Base-by-base conservation (phyloP, 2,888 invertebrate species). In the Hemaris fuciformis region DNA sequence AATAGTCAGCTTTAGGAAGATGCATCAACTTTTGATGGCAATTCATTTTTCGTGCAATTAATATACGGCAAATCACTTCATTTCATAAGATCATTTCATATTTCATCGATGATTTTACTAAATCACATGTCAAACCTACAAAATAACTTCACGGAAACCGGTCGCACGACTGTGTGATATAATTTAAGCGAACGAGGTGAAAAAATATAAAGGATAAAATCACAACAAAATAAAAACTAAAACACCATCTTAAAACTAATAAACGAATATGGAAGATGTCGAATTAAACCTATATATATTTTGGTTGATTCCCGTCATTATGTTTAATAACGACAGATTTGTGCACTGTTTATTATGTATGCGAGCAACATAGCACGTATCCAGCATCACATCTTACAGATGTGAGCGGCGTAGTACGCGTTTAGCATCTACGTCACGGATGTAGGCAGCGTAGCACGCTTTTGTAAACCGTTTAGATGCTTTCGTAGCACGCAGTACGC, bases 251-350 rank as follows among this genome's bases (percentile, higher is more conserved):
- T 72, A 76, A 71, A 77, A 78, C 80, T 87, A 87, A 77, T 68
- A 73, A 87, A 88, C 76, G 71, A 82, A 71, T 4, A 79, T 85
- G 87, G 86, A 87, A 88, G 85, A 84, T 79, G 68, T 73, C 63
- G 66, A 43, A 75, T 74, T 76, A 78, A 76, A 61, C 72, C 80
- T 82, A 83, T 68, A 63, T 3, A 70, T 70, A 64, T 79, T 87
- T 88, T 87, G 84, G 87, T 86, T 85, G 76, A 58, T 64, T 68
- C 57, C 75, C 72, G 76, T 75, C 64, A 48, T 53, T 53, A 53
- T 15, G 18, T 48, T 58, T 43, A 57, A 48, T 57, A 60, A 57
- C 66, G 69, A 81, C 77, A 78, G 73, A 66, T 84, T 88, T 88
- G 88, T 87, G 88, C 87, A 80, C 76, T 70, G 69, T 61, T 61